Conservation (phyloP, 1,140 invertebrate species). For the Vanessa tameamea region DNA sequence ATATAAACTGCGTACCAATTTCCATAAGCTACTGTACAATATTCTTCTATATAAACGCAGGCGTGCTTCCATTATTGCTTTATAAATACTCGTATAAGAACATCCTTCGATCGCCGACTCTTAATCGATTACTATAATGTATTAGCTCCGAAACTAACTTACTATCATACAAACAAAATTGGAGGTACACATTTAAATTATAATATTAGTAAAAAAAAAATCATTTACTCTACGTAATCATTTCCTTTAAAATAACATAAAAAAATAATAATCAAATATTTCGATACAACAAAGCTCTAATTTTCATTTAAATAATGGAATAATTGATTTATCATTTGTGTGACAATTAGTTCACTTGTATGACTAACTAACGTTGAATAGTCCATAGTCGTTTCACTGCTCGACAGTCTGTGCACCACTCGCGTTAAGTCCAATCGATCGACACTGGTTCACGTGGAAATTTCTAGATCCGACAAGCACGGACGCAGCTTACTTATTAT, state of each 20-base stretch:
- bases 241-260: constrained; percentile 74
- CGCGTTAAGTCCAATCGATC: constrained; percentile 30
- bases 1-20: constrained; percentile 36
- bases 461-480: constrained; percentile 58
- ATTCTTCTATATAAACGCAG: constrained; percentile 39
- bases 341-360: constrained; percentile 59
- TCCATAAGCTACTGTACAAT: constrained; percentile 54
- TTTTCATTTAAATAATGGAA: constrained; percentile 74
- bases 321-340: constrained; percentile 72
- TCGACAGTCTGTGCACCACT: constrained; percentile 32
- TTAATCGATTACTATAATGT: constrained; percentile 51
- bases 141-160: constrained; percentile 47
- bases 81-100: constrained; percentile 43
- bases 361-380: constrained; percentile 53
- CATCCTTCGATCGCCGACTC: constrained; percentile 36
- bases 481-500: constrained; percentile 70
- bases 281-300: constrained; percentile 72
- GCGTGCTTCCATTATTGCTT: constrained; percentile 62
- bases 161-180: constrained; percentile 62
- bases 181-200: constrained; percentile 66
- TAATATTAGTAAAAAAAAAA: constrained; percentile 57
- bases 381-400: constrained; percentile 33
- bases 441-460: constrained; percentile 55
- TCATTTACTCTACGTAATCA: constrained; percentile 73
- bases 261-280: constrained; percentile 72